Percentiles rank a stretch among this genome's conserved stretches.
Conservation (phyloP, 2,113 vertebrate genomes). For the Struthidea cinerea region DNA sequence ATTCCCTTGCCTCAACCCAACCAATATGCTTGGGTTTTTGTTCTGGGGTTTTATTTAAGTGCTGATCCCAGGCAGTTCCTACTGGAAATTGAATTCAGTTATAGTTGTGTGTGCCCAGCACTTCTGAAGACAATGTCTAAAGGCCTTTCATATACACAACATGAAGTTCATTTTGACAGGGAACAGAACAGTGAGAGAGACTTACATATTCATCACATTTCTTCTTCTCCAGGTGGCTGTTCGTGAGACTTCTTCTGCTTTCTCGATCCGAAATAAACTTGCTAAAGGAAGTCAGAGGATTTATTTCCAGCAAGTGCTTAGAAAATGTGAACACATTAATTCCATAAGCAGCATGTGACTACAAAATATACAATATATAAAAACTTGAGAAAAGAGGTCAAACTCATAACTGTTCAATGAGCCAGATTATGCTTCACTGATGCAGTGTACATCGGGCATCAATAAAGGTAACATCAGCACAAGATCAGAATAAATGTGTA, state of each 20-base stretch:
- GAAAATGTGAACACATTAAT: not conserved
- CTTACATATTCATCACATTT: constrained; percentile 80
- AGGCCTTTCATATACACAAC: not conserved
- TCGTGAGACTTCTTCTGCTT: constrained; percentile 78
- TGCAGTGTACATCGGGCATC: not conserved
- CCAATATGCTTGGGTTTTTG: not conserved
- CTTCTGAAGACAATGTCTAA: not conserved
- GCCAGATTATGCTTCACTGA: not conserved
- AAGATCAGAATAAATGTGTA: not conserved
- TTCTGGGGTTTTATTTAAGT: not conserved
- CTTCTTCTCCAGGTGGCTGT: constrained; percentile 78
- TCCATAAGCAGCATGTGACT: not conserved
- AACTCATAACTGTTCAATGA: not conserved
- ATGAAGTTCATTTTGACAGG: not conserved
- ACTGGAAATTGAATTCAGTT: not conserved
- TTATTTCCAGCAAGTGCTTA: not conserved
- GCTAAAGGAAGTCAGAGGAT: constrained; percentile 66
- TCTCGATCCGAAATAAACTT: constrained; percentile 80
- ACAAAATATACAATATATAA: not conserved
- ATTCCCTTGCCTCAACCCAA: not conserved
- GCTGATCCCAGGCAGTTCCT: not conserved
- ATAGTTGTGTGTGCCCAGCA: not conserved
- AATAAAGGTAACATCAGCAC: not conserved
- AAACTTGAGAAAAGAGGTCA: not conserved
- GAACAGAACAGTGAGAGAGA: not conserved